phyloP scores from a whole-genome alignment of 1,140 invertebrate species.

The Pygmarrhopalites habei region DNA sequence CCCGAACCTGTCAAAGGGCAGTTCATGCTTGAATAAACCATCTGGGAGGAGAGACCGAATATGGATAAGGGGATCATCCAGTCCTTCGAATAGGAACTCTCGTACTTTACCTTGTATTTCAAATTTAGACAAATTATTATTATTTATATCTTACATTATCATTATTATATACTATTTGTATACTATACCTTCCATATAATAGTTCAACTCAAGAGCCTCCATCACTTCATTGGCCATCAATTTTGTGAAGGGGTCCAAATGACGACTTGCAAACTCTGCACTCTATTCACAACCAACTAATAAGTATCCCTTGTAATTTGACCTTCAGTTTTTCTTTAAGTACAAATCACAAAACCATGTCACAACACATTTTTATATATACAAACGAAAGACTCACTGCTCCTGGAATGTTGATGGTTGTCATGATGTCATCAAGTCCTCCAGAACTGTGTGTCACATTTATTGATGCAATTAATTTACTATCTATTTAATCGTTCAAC shows the following conservation, averaged over 20 bases:
- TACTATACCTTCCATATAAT: conserved; percentile 55
- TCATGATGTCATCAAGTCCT: conserved; percentile 60
- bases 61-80: conserved; percentile 59
- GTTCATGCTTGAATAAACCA: conserved; percentile 47
- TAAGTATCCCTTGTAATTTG: no score
- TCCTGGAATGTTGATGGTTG: conserved; percentile 67
- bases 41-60: conserved; percentile 53
- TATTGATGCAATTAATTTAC: no score
- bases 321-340: no score
- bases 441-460: conserved; percentile 60
- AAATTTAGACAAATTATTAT: conserved; percentile 53
- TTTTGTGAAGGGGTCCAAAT: neutral
- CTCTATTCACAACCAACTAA: no score
- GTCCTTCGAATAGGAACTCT: conserved; percentile 71
- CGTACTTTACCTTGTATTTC: conserved; percentile 58
- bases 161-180: no score
- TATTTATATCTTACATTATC: no score
- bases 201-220: conserved; percentile 45
- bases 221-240: conserved; percentile 19
- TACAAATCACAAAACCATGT: no score
- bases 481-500: no score
- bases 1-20: conserved; percentile 64
- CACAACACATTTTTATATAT: no score
- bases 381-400: no score
- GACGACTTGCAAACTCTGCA: neutral